These are phyloP conservation scores for Mastacembelus armatus DNA, from an alignment of 2,797 vertebrate genomes.

Conservation along the genomic window DNA sequence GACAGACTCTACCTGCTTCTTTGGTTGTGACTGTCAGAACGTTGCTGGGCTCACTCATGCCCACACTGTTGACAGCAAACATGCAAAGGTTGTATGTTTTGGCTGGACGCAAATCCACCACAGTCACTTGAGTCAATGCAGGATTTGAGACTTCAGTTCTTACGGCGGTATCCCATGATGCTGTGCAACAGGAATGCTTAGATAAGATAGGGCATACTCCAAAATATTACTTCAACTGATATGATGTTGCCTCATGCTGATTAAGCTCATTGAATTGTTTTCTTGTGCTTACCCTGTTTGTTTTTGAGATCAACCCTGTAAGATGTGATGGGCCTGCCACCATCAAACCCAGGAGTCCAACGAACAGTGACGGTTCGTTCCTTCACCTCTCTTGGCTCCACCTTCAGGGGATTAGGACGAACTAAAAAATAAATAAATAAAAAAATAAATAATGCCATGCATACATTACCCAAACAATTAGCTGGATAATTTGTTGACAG, in stretches of 20 bases:
- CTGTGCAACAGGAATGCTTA: slow-evolving; percentile 40
- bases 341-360: slow-evolving; percentile 70
- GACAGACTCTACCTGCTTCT: slow-evolving; percentile 68
- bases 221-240: neutral
- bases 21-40: slow-evolving; percentile 65
- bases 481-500: neutral
- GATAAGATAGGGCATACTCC: neutral
- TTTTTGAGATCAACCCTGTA: slow-evolving; percentile 68
- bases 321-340: slow-evolving; percentile 64
- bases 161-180: slow-evolving; percentile 57
- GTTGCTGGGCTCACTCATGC: slow-evolving; percentile 71
- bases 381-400: slow-evolving; percentile 64
- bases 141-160: slow-evolving; percentile 37
- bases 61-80: slow-evolving; percentile 67
- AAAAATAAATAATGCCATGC: neutral
- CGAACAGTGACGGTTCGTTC: slow-evolving; percentile 62
- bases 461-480: neutral
- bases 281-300: slow-evolving; percentile 54
- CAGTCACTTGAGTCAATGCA: slow-evolving; percentile 56
- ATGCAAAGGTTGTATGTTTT: slow-evolving; percentile 70
- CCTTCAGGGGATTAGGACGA: slow-evolving; percentile 53
- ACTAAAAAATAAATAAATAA: slow-evolving; percentile 42
- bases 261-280: neutral
- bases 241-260: neutral
- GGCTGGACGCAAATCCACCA: slow-evolving; percentile 68